These are phyloP conservation scores for Rhadinocentrus ornatus DNA, from an alignment of 2,797 vertebrate species.

Conservation along the genomic window DNA sequence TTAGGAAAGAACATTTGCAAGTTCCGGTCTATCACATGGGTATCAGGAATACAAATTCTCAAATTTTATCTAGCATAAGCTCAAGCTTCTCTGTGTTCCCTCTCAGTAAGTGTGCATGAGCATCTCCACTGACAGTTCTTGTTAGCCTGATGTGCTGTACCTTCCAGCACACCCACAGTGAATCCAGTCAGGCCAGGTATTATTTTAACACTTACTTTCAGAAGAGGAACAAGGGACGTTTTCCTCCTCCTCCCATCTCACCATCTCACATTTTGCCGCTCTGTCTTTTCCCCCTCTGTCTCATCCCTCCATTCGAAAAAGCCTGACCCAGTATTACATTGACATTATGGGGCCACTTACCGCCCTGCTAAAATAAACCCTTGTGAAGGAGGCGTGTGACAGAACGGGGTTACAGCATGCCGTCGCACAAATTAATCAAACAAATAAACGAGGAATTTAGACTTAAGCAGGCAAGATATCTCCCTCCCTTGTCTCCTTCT, in stretches of 20 bases:
- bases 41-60: slow-evolving; percentile 12
- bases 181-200: slow-evolving; percentile 76
- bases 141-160: slow-evolving; percentile 62
- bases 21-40: slow-evolving; percentile 31
- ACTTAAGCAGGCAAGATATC: slow-evolving; percentile 60
- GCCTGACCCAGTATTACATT: slow-evolving; percentile 82
- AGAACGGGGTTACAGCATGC: slow-evolving; percentile 78
- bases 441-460: slow-evolving; percentile 80
- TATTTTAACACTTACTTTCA: slow-evolving; percentile 76
- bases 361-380: slow-evolving; percentile 79
- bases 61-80: slow-evolving; percentile 4
- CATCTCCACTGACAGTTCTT: slow-evolving; percentile 61
- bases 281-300: slow-evolving; percentile 52
- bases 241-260: slow-evolving; percentile 61
- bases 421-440: slow-evolving; percentile 75
- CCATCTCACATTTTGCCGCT: slow-evolving; percentile 33
- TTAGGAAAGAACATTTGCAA: slow-evolving; percentile 52
- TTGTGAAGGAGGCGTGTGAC: slow-evolving; percentile 74
- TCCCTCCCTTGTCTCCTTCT: slow-evolving; percentile 18
- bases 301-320: slow-evolving; percentile 72
- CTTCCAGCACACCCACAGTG: slow-evolving; percentile 70
- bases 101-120: slow-evolving; percentile 6
- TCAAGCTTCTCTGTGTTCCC: slow-evolving; percentile 6
- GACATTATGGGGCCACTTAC: slow-evolving; percentile 83
- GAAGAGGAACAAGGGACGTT: slow-evolving; percentile 80